Conservation (phyloP, 2,888 invertebrate species). For the Amphipoea lucens region DNA sequence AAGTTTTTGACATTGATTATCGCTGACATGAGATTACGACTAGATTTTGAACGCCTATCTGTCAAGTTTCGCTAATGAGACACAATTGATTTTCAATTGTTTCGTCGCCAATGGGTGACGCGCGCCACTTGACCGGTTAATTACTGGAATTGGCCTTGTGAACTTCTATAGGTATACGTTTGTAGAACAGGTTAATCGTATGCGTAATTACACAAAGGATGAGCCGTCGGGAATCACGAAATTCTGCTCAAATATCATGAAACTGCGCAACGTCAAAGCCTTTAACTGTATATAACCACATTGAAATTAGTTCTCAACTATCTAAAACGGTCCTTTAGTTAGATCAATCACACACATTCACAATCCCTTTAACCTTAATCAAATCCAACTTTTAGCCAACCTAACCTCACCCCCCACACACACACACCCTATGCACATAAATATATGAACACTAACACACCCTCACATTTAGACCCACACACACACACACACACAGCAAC, state of each 20-base stretch:
- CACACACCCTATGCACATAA: constrained; percentile 7
- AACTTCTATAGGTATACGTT: neutral
- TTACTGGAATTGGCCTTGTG: no score
- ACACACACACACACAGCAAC: constrained; percentile 40
- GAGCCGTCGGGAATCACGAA: neutral
- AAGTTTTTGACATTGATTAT: no score
- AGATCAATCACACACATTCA: constrained; percentile 5
- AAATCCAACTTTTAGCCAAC: constrained; percentile 30
- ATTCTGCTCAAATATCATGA: neutral
- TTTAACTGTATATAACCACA: neutral
- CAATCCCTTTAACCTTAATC: constrained; percentile 19
- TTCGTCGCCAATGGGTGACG: no score
- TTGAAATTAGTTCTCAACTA: constrained; percentile 1
- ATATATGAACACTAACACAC: constrained; percentile 16
- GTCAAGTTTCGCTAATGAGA: no score
- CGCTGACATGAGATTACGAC: no score
- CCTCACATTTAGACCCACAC: constrained; percentile 31
- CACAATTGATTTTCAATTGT: no score
- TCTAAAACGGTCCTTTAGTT: neutral
- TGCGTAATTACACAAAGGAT: neutral
- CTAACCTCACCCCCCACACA: neutral
- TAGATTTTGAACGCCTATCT: no score
- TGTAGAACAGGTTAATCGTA: neutral
- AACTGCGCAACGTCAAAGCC: neutral
- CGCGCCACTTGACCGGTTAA: no score